Evolutionary conservation across 1,140 invertebrate genomes (phyloP), one percentile per base, ranked within the genome.

Genomic region (Drosophila nannoptera): DNA sequence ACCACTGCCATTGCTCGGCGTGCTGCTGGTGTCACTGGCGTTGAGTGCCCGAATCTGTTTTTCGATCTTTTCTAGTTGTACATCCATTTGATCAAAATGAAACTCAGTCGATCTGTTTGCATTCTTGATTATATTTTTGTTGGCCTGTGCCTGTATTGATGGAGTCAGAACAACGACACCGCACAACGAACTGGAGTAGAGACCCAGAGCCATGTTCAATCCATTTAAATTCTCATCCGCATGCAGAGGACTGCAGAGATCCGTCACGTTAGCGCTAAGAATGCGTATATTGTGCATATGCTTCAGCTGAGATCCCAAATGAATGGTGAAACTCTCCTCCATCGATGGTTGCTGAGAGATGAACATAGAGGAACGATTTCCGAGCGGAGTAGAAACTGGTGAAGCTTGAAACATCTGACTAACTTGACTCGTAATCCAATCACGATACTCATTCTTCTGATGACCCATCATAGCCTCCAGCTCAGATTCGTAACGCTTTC

Each of bases 271-370:
- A 8, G 94, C 94, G 69, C 96, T 95, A 6, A 99, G 90, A 58
- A 99, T 94, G 53, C 98, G 92, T 72, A 99, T 94, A 90, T 99
- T 99, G 90, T 99, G 97, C 92, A 97, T 99, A 87, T 98, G 97
- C 91, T 99, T 99, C 90, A 99, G 93, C 91, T 99, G 98, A 3
- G 97, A 97, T 63, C 98, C 98, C 60, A 99, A 91, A 91, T 99
- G 97, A 78, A 99, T 98, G 11, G 97, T 99, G 88, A 99, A 99
- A 91, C 97, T 98, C 91, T 99, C 97, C 90, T 98, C 97, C 78
- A 96, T 88, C 6, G 84, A 90, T 16, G 88, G 90, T 45, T 88
- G 84, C 68, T 75, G 84, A 5, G 87, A 81, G n/a, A 87, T 71
- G 48, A 89, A 90, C 88, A 89, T 89, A 2, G 89, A 88, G 5